Conservation (phyloP, 2,888 invertebrate genomes). For the Platycheirus rosarum region DNA sequence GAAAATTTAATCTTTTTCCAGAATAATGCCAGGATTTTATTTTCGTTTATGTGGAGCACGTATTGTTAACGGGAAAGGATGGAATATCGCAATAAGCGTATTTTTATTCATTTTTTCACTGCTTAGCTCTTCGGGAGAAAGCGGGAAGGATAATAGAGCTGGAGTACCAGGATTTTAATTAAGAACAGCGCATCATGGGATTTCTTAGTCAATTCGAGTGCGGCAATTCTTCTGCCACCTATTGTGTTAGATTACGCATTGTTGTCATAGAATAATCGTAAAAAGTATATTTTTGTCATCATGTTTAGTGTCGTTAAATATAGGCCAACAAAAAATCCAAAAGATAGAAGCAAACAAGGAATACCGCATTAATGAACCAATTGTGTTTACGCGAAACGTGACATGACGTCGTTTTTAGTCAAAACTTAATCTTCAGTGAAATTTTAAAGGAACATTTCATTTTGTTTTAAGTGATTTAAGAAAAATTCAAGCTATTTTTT, state of each 20-base stretch:
- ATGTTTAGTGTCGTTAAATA: background rate
- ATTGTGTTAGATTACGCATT: constrained; percentile 60
- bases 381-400: no score
- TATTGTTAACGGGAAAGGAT: constrained; percentile 21
- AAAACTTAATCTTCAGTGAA: no score
- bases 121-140: background rate
- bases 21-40: constrained; percentile 54
- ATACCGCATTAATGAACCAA: constrained; percentile 52
- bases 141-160: background rate
- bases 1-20: constrained; percentile 69
- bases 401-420: no score
- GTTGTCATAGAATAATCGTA: constrained; percentile 29
- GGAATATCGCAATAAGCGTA: constrained; percentile 13
- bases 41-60: constrained; percentile 53
- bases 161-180: constrained; percentile 57
- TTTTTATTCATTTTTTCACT: constrained; percentile 33
- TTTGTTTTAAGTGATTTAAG: no score
- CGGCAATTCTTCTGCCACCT: constrained; percentile 13
- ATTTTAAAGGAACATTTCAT: no score
- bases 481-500: no score
- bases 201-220: constrained; percentile 37
- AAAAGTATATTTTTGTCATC: constrained; percentile 52
- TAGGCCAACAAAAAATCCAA: no score
- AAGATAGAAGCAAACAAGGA: no score
- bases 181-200: constrained; percentile 68